Percentiles rank a stretch among this genome's conserved stretches.
phyloP scores from a whole-genome alignment of 2,113 vertebrate genomes.

The Diadophis punctatus region DNA sequence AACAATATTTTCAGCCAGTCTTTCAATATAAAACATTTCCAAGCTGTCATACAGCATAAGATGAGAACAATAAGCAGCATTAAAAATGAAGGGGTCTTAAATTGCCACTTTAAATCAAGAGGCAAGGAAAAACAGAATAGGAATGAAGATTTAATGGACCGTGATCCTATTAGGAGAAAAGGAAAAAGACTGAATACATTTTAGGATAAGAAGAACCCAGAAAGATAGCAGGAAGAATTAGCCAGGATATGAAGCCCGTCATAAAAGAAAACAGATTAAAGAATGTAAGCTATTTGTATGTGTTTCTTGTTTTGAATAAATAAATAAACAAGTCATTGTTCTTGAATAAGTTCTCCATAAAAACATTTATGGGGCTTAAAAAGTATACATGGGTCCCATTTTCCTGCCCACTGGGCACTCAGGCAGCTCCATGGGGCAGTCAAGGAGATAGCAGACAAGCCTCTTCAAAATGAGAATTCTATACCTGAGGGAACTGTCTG shows the following conservation, averaged over 20 bases:
- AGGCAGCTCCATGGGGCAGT: neutral
- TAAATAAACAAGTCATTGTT: neutral
- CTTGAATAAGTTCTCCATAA: neutral
- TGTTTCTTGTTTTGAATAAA: neutral
- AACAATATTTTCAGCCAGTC: neutral
- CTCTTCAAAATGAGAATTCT: neutral
- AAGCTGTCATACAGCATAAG: neutral
- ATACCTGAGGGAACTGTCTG: neutral
- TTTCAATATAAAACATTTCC: neutral
- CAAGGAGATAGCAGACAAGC: neutral
- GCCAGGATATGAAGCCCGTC: neutral
- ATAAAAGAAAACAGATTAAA: neutral
- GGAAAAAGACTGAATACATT: neutral
- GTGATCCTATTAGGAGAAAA: neutral
- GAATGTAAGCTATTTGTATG: neutral
- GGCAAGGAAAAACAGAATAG: neutral
- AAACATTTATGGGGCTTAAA: neutral
- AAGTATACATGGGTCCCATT: neutral
- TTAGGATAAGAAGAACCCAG: neutral
- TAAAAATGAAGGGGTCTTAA: neutral
- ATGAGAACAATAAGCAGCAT: neutral
- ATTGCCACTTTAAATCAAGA: neutral
- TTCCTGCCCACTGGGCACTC: neutral
- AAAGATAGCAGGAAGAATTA: neutral
- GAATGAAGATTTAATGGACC: neutral